Evolutionary conservation across 2,888 invertebrate genomes (phyloP), one percentile per base, ranked within the genome.

Genomic region (Spialia ferax): DNA sequence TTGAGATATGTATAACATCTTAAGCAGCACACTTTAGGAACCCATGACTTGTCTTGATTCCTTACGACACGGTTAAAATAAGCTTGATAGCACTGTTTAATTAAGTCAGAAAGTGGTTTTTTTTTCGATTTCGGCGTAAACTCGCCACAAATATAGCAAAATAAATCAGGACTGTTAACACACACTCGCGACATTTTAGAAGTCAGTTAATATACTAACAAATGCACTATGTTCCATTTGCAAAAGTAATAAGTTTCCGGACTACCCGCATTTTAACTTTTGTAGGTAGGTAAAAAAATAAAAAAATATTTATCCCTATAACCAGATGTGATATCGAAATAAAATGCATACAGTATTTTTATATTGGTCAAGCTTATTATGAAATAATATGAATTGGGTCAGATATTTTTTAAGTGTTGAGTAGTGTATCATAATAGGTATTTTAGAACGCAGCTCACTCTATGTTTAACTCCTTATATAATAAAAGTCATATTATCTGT

Each of bases 401-500:
- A 38, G 38, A 38, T 26, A 26, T 4, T 4, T 26, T 26, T 26
- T 26, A 4, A 26, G 26, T 26, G 26, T 26, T 26, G 26, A 26
- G 26, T 26, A 26, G 26, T 26, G 26, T 4, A 5, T 26, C 5
- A 26, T 26, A n/a, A n/a, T n/a, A n/a, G n/a, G n/a, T n/a, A n/a
- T n/a, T n/a, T n/a, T n/a, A n/a, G n/a, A n/a, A n/a, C n/a, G n/a
- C n/a, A n/a, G n/a, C n/a, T n/a, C n/a, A n/a, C n/a, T n/a, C n/a
- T n/a, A n/a, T n/a, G n/a, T n/a, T n/a, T n/a, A n/a, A n/a, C n/a
- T n/a, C n/a, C n/a, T n/a, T n/a, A n/a, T 22, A 13, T 20, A 71
- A 67, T 68, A 54, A 69, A 70, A 70, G 48, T 32, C 63, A 35
- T n/a, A 38, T 38, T 13, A 66, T 55, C 18, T 70, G 70, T 68